A percentile compares a stretch with the other conserved stretches of the same genome.
Evolutionary conservation across 2,113 vertebrate genomes (phyloP).

Genomic region (Nettapus auritus): DNA sequence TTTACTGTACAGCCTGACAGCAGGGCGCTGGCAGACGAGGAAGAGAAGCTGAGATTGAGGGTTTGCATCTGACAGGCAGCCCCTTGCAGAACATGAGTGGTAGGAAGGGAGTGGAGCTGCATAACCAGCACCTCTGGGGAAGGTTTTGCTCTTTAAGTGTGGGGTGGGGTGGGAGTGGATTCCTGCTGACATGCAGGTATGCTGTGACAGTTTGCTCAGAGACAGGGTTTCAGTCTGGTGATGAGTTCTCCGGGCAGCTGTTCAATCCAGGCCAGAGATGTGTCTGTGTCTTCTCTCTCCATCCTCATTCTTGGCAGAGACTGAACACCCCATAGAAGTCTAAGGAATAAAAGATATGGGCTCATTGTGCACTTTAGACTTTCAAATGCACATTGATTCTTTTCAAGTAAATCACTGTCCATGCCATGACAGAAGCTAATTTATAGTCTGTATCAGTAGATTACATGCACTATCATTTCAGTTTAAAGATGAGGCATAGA

Average conservation of each 20-base stretch:
- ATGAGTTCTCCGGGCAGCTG: neutral
- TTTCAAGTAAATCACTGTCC: neutral
- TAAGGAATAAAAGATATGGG: neutral
- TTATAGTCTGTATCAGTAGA: neutral
- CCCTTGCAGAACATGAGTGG: neutral
- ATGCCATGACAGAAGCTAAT: neutral
- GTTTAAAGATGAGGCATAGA: neutral
- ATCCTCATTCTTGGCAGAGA: neutral
- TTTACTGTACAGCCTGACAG: neutral
- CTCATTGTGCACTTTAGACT: neutral
- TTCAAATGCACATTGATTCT: neutral
- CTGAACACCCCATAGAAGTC: neutral
- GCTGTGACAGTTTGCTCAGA: neutral
- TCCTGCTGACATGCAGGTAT: rapidly evolving
- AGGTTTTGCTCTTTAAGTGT: neutral
- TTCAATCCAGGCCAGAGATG: neutral
- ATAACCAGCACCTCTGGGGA: neutral
- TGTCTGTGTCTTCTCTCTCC: rapidly evolving
- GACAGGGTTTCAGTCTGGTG: neutral
- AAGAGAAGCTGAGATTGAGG: neutral
- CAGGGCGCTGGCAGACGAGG: neutral
- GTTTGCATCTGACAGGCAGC: neutral
- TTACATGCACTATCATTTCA: neutral
- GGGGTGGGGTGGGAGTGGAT: rapidly evolving
- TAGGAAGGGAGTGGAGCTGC: neutral